These are phyloP conservation scores for Cryptoleucopteryx plumbea DNA, from an alignment of 2,113 vertebrate species.

Conservation along the genomic window DNA sequence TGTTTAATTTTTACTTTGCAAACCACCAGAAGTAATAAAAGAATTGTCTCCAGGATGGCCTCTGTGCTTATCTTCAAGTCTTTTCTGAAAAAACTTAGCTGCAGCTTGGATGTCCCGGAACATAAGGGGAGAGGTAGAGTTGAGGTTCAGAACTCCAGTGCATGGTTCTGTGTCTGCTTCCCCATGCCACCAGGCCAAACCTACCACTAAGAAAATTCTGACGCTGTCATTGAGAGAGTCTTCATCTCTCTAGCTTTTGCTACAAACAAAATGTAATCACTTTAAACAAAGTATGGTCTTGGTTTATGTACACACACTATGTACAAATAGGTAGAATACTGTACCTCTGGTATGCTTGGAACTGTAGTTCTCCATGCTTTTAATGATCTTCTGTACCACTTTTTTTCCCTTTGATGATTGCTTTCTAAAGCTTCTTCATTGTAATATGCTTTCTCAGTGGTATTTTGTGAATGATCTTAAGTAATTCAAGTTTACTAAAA, in stretches of 20 bases:
- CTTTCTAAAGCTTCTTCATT: slow-evolving; percentile 50
- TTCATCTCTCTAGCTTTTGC: neutral
- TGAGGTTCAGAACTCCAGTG: neutral
- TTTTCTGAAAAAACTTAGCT: slow-evolving; percentile 65
- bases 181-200: neutral
- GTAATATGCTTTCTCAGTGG: slow-evolving; percentile 64
- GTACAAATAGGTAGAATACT: neutral
- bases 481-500: slow-evolving; percentile 29
- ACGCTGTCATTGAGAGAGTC: neutral
- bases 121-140: neutral
- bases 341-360: slow-evolving; percentile 72
- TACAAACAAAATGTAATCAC: neutral
- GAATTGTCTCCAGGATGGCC: slow-evolving; percentile 50
- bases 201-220: neutral
- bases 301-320: neutral
- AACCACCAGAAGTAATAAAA: slow-evolving; percentile 75
- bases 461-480: slow-evolving; percentile 65
- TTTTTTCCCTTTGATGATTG: slow-evolving; percentile 54
- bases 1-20: slow-evolving; percentile 65
- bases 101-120: slow-evolving; percentile 70
- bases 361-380: slow-evolving; percentile 34
- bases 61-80: slow-evolving; percentile 57
- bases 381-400: neutral
- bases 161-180: neutral
- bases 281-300: neutral